Base-by-base conservation (phyloP, 2,888 invertebrate genomes). In the Amphimallon solstitiale region DNA sequence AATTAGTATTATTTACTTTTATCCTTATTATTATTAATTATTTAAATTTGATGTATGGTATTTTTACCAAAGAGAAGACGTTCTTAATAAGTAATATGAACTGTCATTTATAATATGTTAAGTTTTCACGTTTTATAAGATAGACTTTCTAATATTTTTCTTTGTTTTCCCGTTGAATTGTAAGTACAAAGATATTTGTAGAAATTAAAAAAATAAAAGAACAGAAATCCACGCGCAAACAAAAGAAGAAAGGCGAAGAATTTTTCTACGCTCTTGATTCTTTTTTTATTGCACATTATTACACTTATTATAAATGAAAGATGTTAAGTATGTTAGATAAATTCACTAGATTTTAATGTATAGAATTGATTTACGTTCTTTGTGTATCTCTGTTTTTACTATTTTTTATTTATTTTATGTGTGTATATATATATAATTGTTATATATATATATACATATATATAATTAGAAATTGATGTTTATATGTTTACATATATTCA, bases 41-140 rank as follows among this genome's bases (percentile, higher is more conserved):
- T 46, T 60, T 64, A 34, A 52, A 67, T 64, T n/a, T n/a, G n/a
- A n/a, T 63, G 23, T 56, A 49, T 63, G 38, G 61, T 68, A 63
- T 66, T 68, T 48, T 69, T 43, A 43, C 56, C 40, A 59, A 59
- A 43, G 40, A 54, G 21, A 59, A 29, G 37, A 19, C 12, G 56
- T 59, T 59, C 43, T 59, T 59, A 43, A 59, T 59, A 59, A 40
- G 19, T n/a, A 15, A 19, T 59, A 43, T 59, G 56, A 59, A 59
- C 56, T 19, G 19, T 19, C 45, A 45, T 17, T 14, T 29, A 38
- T 29, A 38, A 19, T 29, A 37, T 52, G 19, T 19, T 37, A 21
- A 1, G 10, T 37, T 54, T 46, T 7, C 29, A 14, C 4, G 14
- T 51, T 34, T 17, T 35, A 15, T 34, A 51, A 29, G 29, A 29